phyloP scores from a whole-genome alignment of 2,888 invertebrate species.

The Acronicta psi region DNA sequence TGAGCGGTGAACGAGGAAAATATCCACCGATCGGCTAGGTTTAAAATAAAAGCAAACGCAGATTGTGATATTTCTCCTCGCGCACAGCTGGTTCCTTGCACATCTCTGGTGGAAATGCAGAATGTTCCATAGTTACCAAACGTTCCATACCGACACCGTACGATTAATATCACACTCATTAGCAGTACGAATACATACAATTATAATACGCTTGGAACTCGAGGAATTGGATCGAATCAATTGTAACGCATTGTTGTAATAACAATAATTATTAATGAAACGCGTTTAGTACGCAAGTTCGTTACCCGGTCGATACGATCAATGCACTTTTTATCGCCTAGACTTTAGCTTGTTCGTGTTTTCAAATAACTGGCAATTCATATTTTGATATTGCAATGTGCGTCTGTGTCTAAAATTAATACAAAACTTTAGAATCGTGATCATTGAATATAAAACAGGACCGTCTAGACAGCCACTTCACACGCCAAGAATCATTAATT shows the following conservation, averaged over 20 bases:
- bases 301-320: constrained; percentile 55
- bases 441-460: constrained; percentile 47
- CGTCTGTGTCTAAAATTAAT: constrained; percentile 10
- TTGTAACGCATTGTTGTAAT: constrained; percentile 62
- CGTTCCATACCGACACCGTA: constrained; percentile 11
- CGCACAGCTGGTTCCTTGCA: too few species aligned
- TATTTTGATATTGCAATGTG: neutral
- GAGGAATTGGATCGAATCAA: constrained; percentile 71
- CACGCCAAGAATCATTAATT: constrained; percentile 37
- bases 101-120: too few species aligned
- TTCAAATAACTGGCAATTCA: constrained; percentile 4
- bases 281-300: constrained; percentile 56
- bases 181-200: constrained; percentile 47
- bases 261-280: constrained; percentile 58
- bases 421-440: constrained; percentile 30
- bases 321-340: constrained; percentile 52
- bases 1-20: too few species aligned
- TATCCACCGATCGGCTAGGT: too few species aligned
- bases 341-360: neutral
- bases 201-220: constrained; percentile 53
- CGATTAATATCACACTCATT: constrained; percentile 44
- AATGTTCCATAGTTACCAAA: constrained; percentile 9
- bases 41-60: too few species aligned
- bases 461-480: constrained; percentile 45
- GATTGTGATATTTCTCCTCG: too few species aligned